These are phyloP conservation scores for Smittia sp. DNA, from an alignment of 2,888 invertebrate genomes.

Conservation along the genomic window DNA sequence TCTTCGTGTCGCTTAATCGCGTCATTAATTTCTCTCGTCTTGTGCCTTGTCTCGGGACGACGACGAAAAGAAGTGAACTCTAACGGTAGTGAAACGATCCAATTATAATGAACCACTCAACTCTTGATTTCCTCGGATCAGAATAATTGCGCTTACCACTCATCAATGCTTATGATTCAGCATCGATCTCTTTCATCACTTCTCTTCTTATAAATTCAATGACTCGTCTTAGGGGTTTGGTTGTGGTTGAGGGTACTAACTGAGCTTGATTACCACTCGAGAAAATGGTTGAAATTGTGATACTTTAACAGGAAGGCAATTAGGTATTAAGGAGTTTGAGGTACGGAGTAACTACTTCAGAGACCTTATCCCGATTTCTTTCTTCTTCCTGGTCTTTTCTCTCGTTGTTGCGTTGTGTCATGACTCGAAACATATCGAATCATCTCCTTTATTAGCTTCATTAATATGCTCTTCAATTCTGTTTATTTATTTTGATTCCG, in stretches of 20 bases:
- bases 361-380: not conserved
- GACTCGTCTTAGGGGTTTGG: no score
- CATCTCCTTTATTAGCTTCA: constrained; percentile 18
- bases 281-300: no score
- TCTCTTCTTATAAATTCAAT: not conserved
- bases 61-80: not conserved
- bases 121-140: not conserved
- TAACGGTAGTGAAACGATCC: constrained; percentile 7
- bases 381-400: constrained; percentile 2
- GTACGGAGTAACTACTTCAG: no score
- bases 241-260: no score
- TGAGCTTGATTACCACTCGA: no score
- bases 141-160: not conserved
- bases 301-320: no score
- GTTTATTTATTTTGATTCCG: constrained; percentile 9
- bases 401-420: not conserved
- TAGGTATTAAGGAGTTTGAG: no score
- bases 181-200: not conserved
- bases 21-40: not conserved
- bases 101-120: not conserved
- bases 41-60: no score
- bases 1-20: not conserved
- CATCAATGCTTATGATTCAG: not conserved
- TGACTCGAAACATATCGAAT: not conserved
- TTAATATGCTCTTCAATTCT: constrained; percentile 1